A percentile compares a stretch with the other conserved stretches of the same genome.
Evolutionary conservation across 2,113 vertebrate species (phyloP).

Genomic region (Zootoca vivipara): DNA sequence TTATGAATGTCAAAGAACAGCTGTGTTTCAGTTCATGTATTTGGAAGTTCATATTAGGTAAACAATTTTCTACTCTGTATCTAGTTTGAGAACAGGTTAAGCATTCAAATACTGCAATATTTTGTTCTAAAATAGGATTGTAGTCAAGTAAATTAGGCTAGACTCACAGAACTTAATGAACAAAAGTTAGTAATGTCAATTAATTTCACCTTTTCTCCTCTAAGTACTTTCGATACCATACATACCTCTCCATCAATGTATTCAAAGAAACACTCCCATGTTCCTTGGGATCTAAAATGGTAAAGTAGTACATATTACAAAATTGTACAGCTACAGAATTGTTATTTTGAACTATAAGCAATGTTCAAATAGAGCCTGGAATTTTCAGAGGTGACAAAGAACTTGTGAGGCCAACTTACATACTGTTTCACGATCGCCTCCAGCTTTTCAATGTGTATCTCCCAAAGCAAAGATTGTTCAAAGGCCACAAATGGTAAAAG

Average conservation of each 20-base stretch:
- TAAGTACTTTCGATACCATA: too few species aligned
- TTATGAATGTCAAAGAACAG: too few species aligned
- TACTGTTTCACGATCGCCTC: constrained; percentile 58
- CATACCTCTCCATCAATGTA: background rate
- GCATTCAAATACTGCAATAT: background rate
- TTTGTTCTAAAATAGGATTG: background rate
- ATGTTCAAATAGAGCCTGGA: background rate
- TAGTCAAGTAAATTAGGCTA: too few species aligned
- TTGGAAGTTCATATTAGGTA: too few species aligned
- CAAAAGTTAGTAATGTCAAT: too few species aligned
- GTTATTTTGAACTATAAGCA: background rate
- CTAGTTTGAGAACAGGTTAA: background rate
- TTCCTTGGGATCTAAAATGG: constrained; percentile 20
- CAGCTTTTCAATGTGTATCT: constrained; percentile 12
- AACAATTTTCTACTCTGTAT: too few species aligned
- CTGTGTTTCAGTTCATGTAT: too few species aligned
- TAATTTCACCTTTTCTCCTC: too few species aligned
- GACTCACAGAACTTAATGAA: too few species aligned
- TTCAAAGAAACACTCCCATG: background rate
- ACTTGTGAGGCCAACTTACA: constrained; percentile 35
- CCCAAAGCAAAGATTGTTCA: constrained; percentile 13
- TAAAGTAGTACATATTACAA: constrained; percentile 4
- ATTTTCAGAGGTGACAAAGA: constrained; percentile 16
- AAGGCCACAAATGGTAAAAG: constrained; percentile 46
- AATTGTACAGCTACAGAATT: background rate